Evolutionary conservation across 2,113 vertebrate species (phyloP), one percentile per base, ranked within the genome.

Genomic region (Martes martes): DNA sequence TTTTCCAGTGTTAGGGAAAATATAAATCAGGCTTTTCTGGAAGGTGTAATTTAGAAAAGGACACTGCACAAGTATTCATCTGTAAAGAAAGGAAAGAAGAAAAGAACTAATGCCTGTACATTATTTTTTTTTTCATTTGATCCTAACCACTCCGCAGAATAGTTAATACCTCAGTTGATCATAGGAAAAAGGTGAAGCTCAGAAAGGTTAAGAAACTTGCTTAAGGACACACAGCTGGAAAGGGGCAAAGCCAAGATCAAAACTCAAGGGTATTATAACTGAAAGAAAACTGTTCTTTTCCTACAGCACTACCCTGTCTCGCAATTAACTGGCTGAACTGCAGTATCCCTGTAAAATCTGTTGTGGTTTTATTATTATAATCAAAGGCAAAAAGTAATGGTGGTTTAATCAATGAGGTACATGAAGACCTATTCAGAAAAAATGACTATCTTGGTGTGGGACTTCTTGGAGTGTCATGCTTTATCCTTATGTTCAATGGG

Each of bases 11-110:
- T 73, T 50, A 57, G 57, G 47, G 61, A 39, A 92, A 89, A 52
- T 33, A 81, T 15, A 86, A 92, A n/a, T 47, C 47, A 85, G 36
- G 23, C 95, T 94, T 76, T 94, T 94, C 91, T 59, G 14, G n/a
- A 42, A 91, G n/a, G 47, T 93, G 6, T 23, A 76, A 33, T 57
- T 92, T 47, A 95, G 71, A 91, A 84, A 93, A 23, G 39, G 59
- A 18, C 4, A 4, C 67, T 55, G 15, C 11, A 21, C 23, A 84
- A 45, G 13, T n/a, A 61, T 74, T 61, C 23, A 79, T 67, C 74
- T 94, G 11, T 47, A 61, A 82, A 87, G 39, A 82, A 71, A 76
- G 78, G 26, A 84, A 96, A 79, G 79, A 55, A 42, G 26, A 61
- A 87, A 82, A 63, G 13, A 67, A 42, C n/a, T 36, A 26, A 73